phyloP scores from a whole-genome alignment of 2,113 vertebrate genomes.

The Mastomys natalensis region DNA sequence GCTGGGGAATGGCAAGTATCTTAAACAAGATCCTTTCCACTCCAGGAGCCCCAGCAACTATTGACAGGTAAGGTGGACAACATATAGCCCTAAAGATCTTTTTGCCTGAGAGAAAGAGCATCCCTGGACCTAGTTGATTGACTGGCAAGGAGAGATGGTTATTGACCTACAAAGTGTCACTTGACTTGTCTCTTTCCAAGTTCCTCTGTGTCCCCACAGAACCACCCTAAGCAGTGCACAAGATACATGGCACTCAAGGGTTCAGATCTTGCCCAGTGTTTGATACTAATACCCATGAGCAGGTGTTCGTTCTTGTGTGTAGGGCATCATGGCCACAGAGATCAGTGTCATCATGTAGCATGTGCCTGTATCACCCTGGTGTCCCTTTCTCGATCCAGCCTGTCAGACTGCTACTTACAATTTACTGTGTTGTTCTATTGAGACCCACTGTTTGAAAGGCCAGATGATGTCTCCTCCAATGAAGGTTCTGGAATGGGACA shows the following conservation, averaged over 20 bases:
- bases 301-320: fast-evolving
- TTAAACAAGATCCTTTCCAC: background rate
- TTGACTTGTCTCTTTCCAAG: background rate
- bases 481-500: background rate
- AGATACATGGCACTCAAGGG: fast-evolving
- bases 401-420: background rate
- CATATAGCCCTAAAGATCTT: fast-evolving
- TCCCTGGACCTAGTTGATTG: fast-evolving
- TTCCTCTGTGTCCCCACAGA: background rate
- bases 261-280: background rate
- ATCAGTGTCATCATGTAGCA: too few relatives aligned
- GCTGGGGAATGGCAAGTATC: fast-evolving
- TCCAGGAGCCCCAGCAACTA: fast-evolving
- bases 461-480: background rate
- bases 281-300: background rate
- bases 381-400: fast-evolving
- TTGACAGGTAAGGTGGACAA: fast-evolving
- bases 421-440: background rate
- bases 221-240: fast-evolving
- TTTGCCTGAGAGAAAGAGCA: too few relatives aligned
- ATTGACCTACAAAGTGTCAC: background rate
- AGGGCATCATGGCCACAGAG: fast-evolving
- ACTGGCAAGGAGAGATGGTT: background rate
- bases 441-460: background rate
- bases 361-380: background rate